Conservation (phyloP, 2,797 vertebrate species). For the Platalea minor region DNA sequence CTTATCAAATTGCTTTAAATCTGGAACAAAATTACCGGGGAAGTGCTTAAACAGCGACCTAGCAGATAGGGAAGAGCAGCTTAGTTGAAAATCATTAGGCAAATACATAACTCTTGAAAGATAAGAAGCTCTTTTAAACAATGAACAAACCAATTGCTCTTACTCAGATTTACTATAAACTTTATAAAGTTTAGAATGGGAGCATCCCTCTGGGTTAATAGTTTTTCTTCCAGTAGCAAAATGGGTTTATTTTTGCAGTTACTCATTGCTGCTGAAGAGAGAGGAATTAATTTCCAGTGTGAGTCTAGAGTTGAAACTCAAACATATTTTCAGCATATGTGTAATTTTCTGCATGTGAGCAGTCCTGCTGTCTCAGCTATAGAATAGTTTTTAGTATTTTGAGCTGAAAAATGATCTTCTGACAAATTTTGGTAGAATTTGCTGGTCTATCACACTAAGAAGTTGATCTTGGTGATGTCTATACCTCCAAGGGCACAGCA, state of each 20-base stretch:
- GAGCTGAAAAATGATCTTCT: neutral
- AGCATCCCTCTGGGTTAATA: neutral
- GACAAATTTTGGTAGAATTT: neutral
- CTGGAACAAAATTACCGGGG: neutral
- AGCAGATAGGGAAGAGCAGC: neutral
- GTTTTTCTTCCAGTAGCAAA: neutral
- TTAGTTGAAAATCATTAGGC: neutral
- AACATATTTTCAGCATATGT: neutral
- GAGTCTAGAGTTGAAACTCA: neutral
- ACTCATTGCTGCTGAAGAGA: neutral
- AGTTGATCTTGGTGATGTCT: neutral
- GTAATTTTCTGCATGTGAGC: neutral
- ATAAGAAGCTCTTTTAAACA: neutral
- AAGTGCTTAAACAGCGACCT: neutral
- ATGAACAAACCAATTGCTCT: neutral
- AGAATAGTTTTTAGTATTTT: neutral
- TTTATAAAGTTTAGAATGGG: neutral
- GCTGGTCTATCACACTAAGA: rapidly evolving
- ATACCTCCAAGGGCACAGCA: neutral
- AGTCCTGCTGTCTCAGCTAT: rapidly evolving
- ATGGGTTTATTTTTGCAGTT: neutral
- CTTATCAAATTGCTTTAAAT: neutral
- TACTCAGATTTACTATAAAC: neutral
- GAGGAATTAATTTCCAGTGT: neutral
- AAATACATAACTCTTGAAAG: neutral